A percentile compares a stretch with the other conserved stretches of the same genome.
These are phyloP conservation scores for Hypanus sabinus DNA, from an alignment of 2,113 vertebrate genomes.

Conservation along the genomic window DNA sequence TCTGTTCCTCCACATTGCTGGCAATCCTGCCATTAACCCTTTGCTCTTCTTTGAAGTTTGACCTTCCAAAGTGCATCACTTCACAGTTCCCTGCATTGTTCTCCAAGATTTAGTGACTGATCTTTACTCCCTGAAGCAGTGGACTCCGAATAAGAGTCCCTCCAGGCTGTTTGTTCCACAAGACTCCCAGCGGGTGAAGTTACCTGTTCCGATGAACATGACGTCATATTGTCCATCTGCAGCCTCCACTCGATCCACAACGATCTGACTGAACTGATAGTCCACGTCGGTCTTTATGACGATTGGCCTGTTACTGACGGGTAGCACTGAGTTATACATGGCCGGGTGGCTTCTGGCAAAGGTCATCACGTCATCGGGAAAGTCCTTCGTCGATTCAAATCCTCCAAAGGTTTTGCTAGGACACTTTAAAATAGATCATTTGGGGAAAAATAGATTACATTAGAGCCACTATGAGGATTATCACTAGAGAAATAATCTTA, in stretches of 20 bases:
- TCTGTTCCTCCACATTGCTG: no score
- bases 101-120: no score
- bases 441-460: neutral
- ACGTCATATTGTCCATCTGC: conserved; percentile 96
- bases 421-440: conserved; percentile 60
- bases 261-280: conserved; percentile 95
- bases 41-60: no score
- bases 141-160: no score
- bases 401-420: conserved; percentile 97
- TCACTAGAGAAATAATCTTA: neutral
- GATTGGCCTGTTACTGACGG: conserved; percentile 85
- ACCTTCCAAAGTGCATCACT: no score
- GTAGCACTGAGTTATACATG: conserved; percentile 89
- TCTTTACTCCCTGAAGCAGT: no score
- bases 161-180: no score
- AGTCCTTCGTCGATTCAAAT: conserved; percentile 92
- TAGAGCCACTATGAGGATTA: no score
- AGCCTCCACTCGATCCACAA: conserved; percentile 90
- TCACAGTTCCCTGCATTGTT: no score
- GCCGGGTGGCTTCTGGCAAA: conserved; percentile 93
- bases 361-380: conserved; percentile 93
- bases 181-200: no score
- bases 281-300: conserved; percentile 94
- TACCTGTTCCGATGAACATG: conserved; percentile 98
- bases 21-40: no score